Evolutionary conservation across 2,113 vertebrate genomes (phyloP), one percentile per base, ranked within the genome.

Genomic region (Anas platyrhynchos): DNA sequence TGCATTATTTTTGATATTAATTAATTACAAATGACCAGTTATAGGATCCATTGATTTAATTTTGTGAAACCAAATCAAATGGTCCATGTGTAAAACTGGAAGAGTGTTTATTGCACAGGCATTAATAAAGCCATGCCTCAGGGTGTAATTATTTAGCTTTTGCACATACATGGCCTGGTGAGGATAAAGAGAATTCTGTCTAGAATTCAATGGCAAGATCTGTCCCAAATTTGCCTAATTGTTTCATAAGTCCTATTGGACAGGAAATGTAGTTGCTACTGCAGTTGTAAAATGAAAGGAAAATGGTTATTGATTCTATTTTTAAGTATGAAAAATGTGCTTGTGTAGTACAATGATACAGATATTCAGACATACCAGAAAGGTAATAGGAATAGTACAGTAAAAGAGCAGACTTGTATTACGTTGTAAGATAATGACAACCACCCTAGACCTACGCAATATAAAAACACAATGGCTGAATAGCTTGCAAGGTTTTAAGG

Each of bases 171-270:
- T 86, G 56, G 84, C 77, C 88, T 79, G 75, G 36, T 1, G 1
- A 89, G 83, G 62, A 92, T 86, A 89, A 93, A 94, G 83, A 95
- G 87, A 96, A 95, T 94, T 96, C 75, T 96, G 89, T 89, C 96
- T 92, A 83, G 61, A 74, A 94, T 90, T 93, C 73, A 95, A 61
- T 27, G 21, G 74, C 81, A 94, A 96, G 93, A 92, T 96, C 83
- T 89, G 58, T 92, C 94, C 88, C 46, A 84, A 87, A 90, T 96
- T 94, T 93, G 83, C 63, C 92, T 95, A 96, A 97, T 96, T 96
- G 93, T 83, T 86, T 87, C 41, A 0, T 85, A 96, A 96, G 93
- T 91, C 71, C 92, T 87, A 76, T 86, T 93, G 83, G 86, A 92
- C 88, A 96, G 94, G 91, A 96, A 94, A 93, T 85, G 74, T 93